Percentiles rank a stretch among this genome's conserved stretches.
phyloP scores from a whole-genome alignment of 2,113 vertebrate species.

The Alouatta palliata region DNA sequence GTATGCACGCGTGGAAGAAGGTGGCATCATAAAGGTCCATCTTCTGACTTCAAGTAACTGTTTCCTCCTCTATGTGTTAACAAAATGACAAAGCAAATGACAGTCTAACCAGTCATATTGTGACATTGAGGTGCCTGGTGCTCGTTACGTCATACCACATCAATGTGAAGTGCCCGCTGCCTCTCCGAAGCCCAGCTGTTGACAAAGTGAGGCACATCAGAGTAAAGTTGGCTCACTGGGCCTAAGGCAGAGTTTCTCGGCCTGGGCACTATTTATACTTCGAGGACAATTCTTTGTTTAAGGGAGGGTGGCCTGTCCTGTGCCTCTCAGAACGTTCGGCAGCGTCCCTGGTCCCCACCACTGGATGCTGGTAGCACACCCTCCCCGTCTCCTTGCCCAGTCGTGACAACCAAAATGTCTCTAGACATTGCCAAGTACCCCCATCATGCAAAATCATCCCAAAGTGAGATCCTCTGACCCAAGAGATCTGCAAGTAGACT shows the following conservation, averaged over 20 bases:
- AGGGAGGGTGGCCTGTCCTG: rapidly evolving
- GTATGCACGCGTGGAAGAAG: background rate
- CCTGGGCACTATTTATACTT: rapidly evolving
- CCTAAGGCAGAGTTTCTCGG: background rate
- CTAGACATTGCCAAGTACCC: background rate
- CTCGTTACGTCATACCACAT: no score
- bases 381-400: background rate
- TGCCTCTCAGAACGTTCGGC: rapidly evolving
- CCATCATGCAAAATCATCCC: rapidly evolving
- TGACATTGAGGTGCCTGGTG: background rate
- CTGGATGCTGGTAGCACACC: background rate
- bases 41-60: background rate
- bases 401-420: background rate
- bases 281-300: rapidly evolving
- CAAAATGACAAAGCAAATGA: no score
- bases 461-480: background rate
- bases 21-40: background rate
- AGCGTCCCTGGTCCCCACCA: background rate
- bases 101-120: background rate
- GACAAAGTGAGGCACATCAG: background rate
- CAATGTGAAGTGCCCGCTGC: rapidly evolving
- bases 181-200: background rate
- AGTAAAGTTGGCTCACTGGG: background rate
- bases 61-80: background rate
- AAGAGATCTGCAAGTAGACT: background rate